Base-by-base conservation (phyloP, 2,797 vertebrate species). In the Sebastes jordani region DNA sequence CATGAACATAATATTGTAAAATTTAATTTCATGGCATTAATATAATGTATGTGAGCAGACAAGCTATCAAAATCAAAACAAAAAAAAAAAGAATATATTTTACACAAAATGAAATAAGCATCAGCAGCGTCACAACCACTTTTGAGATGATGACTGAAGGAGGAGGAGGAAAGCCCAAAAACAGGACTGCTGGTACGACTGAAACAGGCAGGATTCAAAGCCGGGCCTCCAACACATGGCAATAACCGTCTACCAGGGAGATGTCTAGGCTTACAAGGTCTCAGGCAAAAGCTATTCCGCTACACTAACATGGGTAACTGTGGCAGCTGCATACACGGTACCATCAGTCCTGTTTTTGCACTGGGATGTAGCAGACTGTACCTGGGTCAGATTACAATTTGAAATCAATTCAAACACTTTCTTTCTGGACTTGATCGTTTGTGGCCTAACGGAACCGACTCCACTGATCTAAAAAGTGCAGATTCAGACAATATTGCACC, bases 1-100 rank as follows among this genome's bases (percentile, higher is more conserved):
- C 82, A 3, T 23, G 55, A 79, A 61, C 36, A 7, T 93, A 91
- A 94, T 95, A 95, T 92, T 94, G 94, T 95, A 95, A 95, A 96
- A 94, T 93, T 95, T 95, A 92, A 94, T 95, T 95, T 92, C 92
- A 93, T 94, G 95, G 93, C 94, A 95, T 95, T 95, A 95, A 92
- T 94, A 91, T 94, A 93, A 94, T 93, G 92, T 93, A 93, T 89
- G 94, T 93, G 92, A 92, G 93, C 92, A 84, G 89, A 95, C 92
- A 94, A 95, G 93, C 95, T 95, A 93, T 95, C 92, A 95, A 96
- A 95, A 95, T 85, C 32, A 92, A 94, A 94, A 92, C 62, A 79
- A 76, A 82, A 38, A 67, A 58, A 58, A 84, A 89, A 85, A 86
- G 29, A 84, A 88, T 86, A 94, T 95, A 94, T 94, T 91, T 94